Conservation (phyloP, 2,113 vertebrate genomes). For the Pseudorhombus dupliciocellatus region DNA sequence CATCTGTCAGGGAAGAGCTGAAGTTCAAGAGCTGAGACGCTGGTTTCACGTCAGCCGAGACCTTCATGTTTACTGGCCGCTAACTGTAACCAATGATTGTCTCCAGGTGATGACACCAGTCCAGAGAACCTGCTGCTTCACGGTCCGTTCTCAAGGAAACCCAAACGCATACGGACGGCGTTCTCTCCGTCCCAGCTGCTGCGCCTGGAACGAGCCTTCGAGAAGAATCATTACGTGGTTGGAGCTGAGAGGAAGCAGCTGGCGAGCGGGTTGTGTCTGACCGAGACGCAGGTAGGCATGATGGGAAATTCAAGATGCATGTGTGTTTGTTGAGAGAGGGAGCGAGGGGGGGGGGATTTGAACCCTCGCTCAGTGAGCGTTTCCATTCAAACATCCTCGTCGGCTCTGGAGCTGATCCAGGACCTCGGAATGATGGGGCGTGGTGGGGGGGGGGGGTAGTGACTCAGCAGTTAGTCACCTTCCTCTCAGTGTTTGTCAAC, state of each 20-base stretch:
- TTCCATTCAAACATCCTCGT: background rate
- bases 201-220: conserved; percentile 82
- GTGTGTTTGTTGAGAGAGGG: too few relatives aligned
- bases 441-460: background rate
- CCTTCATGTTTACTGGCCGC: background rate
- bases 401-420: background rate
- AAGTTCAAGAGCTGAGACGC: background rate
- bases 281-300: conserved; percentile 81
- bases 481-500: conserved; percentile 14
- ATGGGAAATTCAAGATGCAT: background rate
- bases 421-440: background rate
- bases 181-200: conserved; percentile 85
- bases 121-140: conserved; percentile 82
- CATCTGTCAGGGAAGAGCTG: too few relatives aligned
- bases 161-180: conserved; percentile 82
- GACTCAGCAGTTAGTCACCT: conserved; percentile 42
- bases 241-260: conserved; percentile 86
- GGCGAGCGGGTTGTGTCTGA: conserved; percentile 84
- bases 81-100: background rate
- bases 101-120: conserved; percentile 80
- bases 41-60: background rate
- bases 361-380: too few relatives aligned
- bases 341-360: too few relatives aligned
- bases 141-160: conserved; percentile 83
- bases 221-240: conserved; percentile 87